Conservation (phyloP, 2,888 invertebrate genomes). For the Seira musarum region DNA sequence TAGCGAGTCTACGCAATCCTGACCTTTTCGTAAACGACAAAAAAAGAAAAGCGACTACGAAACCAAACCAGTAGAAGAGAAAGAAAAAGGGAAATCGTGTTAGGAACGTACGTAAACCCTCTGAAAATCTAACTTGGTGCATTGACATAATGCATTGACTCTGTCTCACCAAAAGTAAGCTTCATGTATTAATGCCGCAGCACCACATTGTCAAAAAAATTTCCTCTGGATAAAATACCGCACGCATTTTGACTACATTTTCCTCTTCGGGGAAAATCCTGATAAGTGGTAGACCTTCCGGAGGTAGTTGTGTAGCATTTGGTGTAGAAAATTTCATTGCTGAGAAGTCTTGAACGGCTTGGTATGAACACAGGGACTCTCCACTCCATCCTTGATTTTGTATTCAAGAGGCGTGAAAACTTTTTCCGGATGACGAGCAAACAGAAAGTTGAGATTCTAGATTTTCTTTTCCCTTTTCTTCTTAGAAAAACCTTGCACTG, state of each 20-base stretch:
- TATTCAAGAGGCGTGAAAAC: slow-evolving; percentile 65
- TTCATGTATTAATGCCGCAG: background rate
- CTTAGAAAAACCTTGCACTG: background rate
- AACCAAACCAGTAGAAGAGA: background rate
- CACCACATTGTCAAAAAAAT: background rate
- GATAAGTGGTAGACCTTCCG: slow-evolving; percentile 3
- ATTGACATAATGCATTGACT: slow-evolving; percentile 11
- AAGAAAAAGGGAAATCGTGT: slow-evolving; percentile 28
- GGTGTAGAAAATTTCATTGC: slow-evolving; percentile 25
- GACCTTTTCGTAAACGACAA: background rate
- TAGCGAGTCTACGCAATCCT: slow-evolving; percentile 25
- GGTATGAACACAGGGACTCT: slow-evolving; percentile 1
- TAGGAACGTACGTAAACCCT: slow-evolving; percentile 12
- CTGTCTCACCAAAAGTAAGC: too few relatives aligned
- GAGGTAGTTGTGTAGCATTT: slow-evolving; percentile 38
- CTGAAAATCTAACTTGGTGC: slow-evolving; percentile 1
- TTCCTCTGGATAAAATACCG: slow-evolving; percentile 26
- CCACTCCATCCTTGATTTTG: slow-evolving; percentile 55
- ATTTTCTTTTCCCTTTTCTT: slow-evolving; percentile 28
- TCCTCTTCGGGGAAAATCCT: slow-evolving; percentile 11
- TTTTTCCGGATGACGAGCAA: slow-evolving; percentile 61
- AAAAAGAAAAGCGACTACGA: too few relatives aligned
- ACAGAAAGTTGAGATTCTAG: slow-evolving; percentile 43
- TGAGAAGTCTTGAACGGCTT: background rate
- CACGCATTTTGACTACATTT: slow-evolving; percentile 14